Percentiles rank a stretch among this genome's conserved stretches.
These are phyloP conservation scores for Luidia sarsii DNA, from an alignment of 53 echinoderm and acorn worm genomes.

Conservation along the genomic window DNA sequence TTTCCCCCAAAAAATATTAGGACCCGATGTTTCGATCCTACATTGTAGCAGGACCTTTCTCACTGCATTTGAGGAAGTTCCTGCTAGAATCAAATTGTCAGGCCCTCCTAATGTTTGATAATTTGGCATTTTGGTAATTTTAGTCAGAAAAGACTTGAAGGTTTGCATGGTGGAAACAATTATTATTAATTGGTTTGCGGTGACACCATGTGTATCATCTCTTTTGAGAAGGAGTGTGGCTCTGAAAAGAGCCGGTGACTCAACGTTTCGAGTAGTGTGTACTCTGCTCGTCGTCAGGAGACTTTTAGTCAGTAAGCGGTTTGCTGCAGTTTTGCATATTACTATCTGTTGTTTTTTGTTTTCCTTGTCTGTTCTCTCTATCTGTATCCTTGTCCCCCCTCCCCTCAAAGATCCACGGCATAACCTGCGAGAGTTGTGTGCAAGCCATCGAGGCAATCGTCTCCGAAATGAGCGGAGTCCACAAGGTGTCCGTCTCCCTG, in stretches of 20 bases:
- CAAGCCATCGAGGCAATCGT: conserved; percentile 29
- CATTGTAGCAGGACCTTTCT: neutral
- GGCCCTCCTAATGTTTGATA: no score
- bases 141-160: no score
- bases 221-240: no score
- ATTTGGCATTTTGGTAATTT: no score
- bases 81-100: no score
- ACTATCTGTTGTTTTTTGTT: neutral
- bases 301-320: no score
- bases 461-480: conserved; percentile 30
- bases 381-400: neutral
- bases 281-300: no score
- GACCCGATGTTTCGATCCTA: neutral
- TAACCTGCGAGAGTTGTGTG: conserved; percentile 49
- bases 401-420: conserved; percentile 62
- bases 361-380: neutral
- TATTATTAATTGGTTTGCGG: no score
- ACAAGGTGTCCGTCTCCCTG: conserved; percentile 43
- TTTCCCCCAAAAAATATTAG: neutral
- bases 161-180: no score
- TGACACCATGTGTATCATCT: no score
- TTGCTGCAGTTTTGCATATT: neutral
- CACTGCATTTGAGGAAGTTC: neutral
- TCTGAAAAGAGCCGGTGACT: no score
- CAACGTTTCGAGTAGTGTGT: no score